A percentile compares a stretch with the other conserved stretches of the same genome.
Conservation (phyloP, 2,113 vertebrate species). For the Sprattus sprattus region DNA sequence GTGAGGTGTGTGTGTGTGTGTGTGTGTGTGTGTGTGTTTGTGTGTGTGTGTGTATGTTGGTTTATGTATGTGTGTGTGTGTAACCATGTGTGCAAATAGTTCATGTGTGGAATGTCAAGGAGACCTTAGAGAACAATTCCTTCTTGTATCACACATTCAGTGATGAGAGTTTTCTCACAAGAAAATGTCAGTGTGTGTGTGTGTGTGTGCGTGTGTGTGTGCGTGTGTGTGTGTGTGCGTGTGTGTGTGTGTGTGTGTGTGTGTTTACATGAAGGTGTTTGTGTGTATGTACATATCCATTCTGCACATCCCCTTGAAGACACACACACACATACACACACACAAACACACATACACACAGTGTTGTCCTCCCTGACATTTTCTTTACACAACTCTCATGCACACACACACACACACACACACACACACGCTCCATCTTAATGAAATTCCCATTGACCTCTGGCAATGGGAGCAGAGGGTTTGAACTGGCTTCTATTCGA, state of each 20-base stretch:
- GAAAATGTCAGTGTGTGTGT: not conserved
- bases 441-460: conserved; percentile 19
- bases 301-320: not conserved
- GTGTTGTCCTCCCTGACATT: too few species aligned
- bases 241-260: not conserved
- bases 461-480: conserved; percentile 22
- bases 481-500: conserved; percentile 29
- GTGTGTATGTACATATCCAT: not conserved
- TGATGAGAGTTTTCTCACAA: not conserved
- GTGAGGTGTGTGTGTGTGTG: not conserved
- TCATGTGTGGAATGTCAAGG: not conserved
- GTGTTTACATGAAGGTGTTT: not conserved
- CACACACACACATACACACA: not conserved
- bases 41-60: not conserved
- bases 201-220: not conserved
- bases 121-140: not conserved
- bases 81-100: not conserved
- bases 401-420: not conserved
- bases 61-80: not conserved
- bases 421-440: conserved; percentile 4
- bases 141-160: not conserved
- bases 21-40: conserved; percentile 21
- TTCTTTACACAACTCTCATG: too few species aligned
- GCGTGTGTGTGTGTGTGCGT: not conserved
- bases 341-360: not conserved